Base-by-base conservation (phyloP, 2,888 invertebrate species). In the Polietes domitor region DNA sequence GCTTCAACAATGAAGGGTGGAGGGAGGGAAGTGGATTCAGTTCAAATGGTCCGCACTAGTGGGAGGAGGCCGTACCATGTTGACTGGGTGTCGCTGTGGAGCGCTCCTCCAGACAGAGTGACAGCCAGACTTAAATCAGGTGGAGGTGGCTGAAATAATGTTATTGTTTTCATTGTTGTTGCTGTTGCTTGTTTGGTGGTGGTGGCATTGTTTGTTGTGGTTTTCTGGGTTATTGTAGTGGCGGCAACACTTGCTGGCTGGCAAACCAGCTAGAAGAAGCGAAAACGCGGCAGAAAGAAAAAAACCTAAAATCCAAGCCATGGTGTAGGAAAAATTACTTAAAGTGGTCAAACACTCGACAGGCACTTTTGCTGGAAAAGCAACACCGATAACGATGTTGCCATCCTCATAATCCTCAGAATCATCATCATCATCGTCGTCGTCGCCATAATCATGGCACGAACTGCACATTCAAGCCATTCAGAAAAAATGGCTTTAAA, bases 291-390 rank as follows among this genome's bases (percentile, higher is more conserved):
- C 12, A 47, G 15, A 47, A 47, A 47, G 47, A 53, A 12, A 53
- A 71, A 41, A 53, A 61, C 32, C 21, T 24, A 58, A 19, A n/a
- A 41, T 21, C 15, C 41, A 43, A n/a, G 21, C 15, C 28, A 37
- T 58, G 24, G 28, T 73, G 58, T 61, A 61, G 73, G 58, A 73
- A 24, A 50, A 58, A 73, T 73, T 41, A 61, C 73, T 26, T 17
- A 58, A 73, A 73, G 58, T 73, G 58, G 73, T 73, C 73, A 73
- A 73, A 73, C 73, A 73, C 73, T 73, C 41, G 72, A 72, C 37
- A 55, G 19, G 19, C 28, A 71, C 71, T 53, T 70, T 71, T 19
- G 9, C 15, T 17, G 61, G 26, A 37, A 70, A 71, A 55, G n/a
- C 55, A 21, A 4, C 15, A 28, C 28, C 61, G n/a, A 9, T 37